phyloP scores from a whole-genome alignment of 2,113 vertebrate genomes.

The Melospiza melodia region DNA sequence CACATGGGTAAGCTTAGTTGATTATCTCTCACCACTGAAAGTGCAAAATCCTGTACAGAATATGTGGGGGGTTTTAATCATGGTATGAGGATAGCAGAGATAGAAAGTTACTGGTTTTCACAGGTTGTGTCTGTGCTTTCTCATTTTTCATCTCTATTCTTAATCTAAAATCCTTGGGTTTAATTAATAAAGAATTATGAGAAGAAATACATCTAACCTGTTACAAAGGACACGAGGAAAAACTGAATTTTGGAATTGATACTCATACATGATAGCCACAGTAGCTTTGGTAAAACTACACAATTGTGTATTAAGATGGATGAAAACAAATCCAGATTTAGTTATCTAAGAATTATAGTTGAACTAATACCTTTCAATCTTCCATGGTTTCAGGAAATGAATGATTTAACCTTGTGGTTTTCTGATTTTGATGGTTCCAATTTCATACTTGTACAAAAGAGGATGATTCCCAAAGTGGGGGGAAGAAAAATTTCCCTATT shows the following conservation, averaged over 20 bases:
- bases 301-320: background rate
- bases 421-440: background rate
- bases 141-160: background rate
- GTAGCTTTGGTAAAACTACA: background rate
- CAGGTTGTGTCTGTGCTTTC: background rate
- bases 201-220: background rate
- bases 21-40: background rate
- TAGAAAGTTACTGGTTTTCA: background rate
- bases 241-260: background rate
- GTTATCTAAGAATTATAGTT: background rate
- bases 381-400: background rate
- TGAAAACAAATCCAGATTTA: slow-evolving; percentile 39
- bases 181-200: slow-evolving; percentile 8
- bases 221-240: background rate
- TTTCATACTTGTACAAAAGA: background rate
- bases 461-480: background rate
- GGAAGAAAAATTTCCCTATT: background rate
- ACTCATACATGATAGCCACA: background rate
- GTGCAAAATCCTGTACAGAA: background rate
- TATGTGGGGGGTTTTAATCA: background rate
- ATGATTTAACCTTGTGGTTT: background rate
- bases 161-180: background rate
- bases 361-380: background rate
- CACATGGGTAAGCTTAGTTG: background rate
- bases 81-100: background rate